Conservation (phyloP, 2,113 vertebrate species). For the Cyphomyrus plagiostoma region DNA sequence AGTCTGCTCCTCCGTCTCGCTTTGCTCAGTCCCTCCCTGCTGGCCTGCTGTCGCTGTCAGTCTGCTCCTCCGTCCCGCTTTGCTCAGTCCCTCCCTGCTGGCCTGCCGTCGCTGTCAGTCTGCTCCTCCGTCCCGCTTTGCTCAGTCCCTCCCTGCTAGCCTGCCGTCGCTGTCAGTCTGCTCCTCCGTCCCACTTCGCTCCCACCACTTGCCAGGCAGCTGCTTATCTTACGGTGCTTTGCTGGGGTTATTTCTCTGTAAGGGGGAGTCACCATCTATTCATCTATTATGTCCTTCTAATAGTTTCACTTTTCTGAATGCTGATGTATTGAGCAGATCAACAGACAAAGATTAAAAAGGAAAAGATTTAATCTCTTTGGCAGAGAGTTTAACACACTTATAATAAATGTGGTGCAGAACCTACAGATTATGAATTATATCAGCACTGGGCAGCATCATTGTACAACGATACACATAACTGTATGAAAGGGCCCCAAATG, state of each 20-base stretch:
- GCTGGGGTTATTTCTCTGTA: background rate
- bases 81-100: background rate
- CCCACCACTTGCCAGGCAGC: background rate
- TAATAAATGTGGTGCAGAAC: background rate
- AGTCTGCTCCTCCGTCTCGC: background rate
- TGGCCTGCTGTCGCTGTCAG: background rate
- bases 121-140: background rate
- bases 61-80: background rate
- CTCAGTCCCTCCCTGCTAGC: background rate
- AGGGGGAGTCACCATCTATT: background rate
- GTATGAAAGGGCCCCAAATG: background rate
- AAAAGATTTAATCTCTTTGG: background rate
- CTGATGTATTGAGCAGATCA: background rate
- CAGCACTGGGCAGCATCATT: background rate
- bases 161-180: too few species aligned
- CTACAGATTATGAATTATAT: background rate
- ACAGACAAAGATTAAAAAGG: background rate
- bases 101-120: too few species aligned
- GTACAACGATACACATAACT: background rate
- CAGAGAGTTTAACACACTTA: background rate
- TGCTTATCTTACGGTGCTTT: background rate
- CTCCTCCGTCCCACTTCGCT: background rate
- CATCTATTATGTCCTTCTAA: background rate
- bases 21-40: background rate
- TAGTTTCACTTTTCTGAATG: background rate